A percentile compares a stretch with the other conserved stretches of the same genome.
These are phyloP conservation scores for Drosophila bunnanda DNA, from an alignment of 2,888 invertebrate species.

Conservation along the genomic window DNA sequence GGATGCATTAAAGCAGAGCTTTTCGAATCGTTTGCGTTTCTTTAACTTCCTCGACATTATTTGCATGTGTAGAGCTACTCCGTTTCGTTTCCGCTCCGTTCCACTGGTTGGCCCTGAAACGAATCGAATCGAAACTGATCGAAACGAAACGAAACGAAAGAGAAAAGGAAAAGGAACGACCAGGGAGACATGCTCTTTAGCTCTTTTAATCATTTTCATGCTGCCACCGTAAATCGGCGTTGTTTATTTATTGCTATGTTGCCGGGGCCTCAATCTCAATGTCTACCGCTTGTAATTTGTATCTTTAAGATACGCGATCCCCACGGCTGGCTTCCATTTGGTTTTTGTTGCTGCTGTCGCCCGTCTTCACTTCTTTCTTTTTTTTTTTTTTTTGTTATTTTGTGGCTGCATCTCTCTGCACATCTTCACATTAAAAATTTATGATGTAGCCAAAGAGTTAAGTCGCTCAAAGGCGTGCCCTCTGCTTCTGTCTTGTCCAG, in stretches of 20 bases:
- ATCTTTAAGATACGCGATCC: slow-evolving; percentile 71
- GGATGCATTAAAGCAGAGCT: slow-evolving; percentile 20
- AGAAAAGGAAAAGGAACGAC: slow-evolving; percentile 13
- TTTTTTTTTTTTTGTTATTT: slow-evolving; percentile 4
- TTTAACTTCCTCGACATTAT: slow-evolving; percentile 35
- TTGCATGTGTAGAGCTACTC: slow-evolving; percentile 23
- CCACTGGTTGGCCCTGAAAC: slow-evolving; percentile 69
- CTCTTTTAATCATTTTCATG: slow-evolving; percentile 79
- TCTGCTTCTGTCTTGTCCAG: slow-evolving; percentile 29
- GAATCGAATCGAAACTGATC: slow-evolving; percentile 8
- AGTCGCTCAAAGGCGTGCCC: slow-evolving; percentile 65
- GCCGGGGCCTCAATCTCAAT: slow-evolving; percentile 78
- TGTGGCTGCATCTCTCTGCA: slow-evolving; percentile 41
- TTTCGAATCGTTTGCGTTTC: slow-evolving; percentile 18
- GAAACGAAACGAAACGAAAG: slow-evolving; percentile 23
- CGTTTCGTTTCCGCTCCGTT: slow-evolving; percentile 25
- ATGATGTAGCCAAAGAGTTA: slow-evolving; percentile 79
- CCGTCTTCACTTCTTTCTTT: slow-evolving; percentile 1
- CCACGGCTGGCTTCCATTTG: slow-evolving; percentile 37
- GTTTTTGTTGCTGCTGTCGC: slow-evolving; percentile 19
- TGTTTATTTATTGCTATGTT: slow-evolving; percentile 70
- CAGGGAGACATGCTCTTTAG: slow-evolving; percentile 73
- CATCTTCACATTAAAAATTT: slow-evolving; percentile 75
- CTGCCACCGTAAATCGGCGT: slow-evolving; percentile 59
- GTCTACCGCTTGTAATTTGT: slow-evolving; percentile 78